Base-by-base conservation (phyloP, 2,888 invertebrate genomes). In the Gisinianus flammeolus region DNA sequence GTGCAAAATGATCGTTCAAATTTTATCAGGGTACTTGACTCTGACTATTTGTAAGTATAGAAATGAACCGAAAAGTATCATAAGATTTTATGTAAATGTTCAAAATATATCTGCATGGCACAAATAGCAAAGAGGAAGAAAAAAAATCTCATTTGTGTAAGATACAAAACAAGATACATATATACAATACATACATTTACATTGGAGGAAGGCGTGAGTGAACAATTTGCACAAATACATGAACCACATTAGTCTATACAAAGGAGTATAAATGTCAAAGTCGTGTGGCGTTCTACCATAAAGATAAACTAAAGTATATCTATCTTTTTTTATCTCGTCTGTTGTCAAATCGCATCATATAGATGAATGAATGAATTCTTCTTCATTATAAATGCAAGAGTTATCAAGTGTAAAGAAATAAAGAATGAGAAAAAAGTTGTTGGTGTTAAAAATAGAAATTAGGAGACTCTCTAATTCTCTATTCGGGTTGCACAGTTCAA, bases 231-330 rank as follows among this genome's bases (percentile, higher is more conserved):
- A n/a, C n/a, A n/a, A 71, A 71, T 6, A 31, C n/a, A 28, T 26
- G 16, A 31, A 70, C 71, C 58, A 28, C 58, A 56, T 58, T 31
- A 54, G 70, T 33, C 35, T 5, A 28, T 6, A 56, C 31, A 68
- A 33, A 24, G 28, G 56, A 30, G 58, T 26, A 58, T 71, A 71
- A 54, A 71, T 71, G 71, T 71, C 56, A 56, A 71, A 71, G 71
- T 71, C 68, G 68, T 68, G 68, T 68, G 68, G 44, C 44, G 30
- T 30, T 64, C 26, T 26, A 22, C 64, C 64, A 26, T 64, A 64
- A 64, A 64, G 64, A 64, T 64, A 26, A 22, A 28, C 26, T 26
- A 28, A 64, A 64, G 16, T 24, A 22, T 68, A 6, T 68, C 44
- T 26, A 26, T 16, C 26, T 26, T 44, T 44, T 44, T 44, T 44